Conservation (phyloP, 2,113 vertebrate species). For the Gracilinanus agilis region DNA sequence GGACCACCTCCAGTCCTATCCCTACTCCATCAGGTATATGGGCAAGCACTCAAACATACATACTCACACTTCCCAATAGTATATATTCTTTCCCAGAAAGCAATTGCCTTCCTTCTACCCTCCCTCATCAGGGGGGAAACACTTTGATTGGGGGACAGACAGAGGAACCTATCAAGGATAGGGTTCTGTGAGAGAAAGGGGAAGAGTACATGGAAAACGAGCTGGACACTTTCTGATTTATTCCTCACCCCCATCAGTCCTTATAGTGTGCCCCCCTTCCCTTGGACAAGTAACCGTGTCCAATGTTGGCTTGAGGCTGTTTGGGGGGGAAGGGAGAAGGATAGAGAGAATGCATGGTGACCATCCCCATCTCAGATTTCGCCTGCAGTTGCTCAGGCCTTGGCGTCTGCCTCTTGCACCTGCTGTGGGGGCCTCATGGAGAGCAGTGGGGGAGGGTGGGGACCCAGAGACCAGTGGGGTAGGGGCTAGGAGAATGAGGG, state of each 20-base stretch:
- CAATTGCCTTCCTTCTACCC: no score
- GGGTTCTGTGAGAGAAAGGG: no score
- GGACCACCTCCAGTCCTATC: no score
- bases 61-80: no score
- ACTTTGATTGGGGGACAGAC: no score
- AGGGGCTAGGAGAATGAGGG: not conserved
- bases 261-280: not conserved
- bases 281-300: not conserved
- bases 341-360: conserved; percentile 31
- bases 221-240: not conserved
- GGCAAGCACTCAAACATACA: no score
- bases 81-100: no score
- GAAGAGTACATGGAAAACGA: not conserved
- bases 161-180: no score
- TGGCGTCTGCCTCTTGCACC: conserved; percentile 65
- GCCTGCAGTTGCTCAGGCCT: conserved; percentile 32
- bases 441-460: not conserved
- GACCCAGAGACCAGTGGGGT: not conserved
- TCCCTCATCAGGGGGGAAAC: no score
- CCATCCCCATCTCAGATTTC: conserved; percentile 1
- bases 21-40: no score
- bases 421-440: conserved; percentile 59
- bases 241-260: not conserved
- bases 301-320: not conserved
- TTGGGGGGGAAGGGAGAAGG: not conserved